Percentiles rank a stretch among this genome's conserved stretches.
Conservation (phyloP, 92 coral and sea anemone species). For the Actinernus sp. region DNA sequence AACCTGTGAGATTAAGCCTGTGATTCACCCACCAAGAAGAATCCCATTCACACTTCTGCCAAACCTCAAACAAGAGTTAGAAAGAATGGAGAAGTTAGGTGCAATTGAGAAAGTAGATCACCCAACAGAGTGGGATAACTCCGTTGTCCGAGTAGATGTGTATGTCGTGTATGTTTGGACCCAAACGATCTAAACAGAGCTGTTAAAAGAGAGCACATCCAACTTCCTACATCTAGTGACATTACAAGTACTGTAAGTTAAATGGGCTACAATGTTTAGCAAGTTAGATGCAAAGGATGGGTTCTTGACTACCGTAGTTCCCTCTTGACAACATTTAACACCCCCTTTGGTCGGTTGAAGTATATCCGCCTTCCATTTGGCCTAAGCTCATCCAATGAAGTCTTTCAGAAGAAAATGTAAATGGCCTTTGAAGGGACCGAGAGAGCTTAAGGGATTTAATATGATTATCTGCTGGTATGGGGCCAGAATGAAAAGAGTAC, state of each 20-base stretch:
- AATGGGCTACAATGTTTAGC: slow-evolving; percentile 7
- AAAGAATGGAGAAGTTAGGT: slow-evolving; percentile 36
- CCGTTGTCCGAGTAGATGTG: slow-evolving; percentile 21
- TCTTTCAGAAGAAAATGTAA: slow-evolving; percentile 25
- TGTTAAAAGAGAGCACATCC: too few relatives aligned
- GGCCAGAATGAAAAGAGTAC: too few relatives aligned
- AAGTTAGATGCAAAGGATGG: too few relatives aligned
- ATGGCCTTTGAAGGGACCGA: slow-evolving; percentile 24
- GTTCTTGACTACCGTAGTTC: slow-evolving; percentile 19
- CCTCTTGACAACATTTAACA: slow-evolving; percentile 25
- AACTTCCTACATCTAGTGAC: too few relatives aligned
- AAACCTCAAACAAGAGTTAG: slow-evolving; percentile 28
- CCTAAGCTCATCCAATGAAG: too few relatives aligned
- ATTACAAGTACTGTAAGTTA: too few relatives aligned
- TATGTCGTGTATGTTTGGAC: slow-evolving; percentile 12
- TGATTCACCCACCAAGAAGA: slow-evolving; percentile 51
- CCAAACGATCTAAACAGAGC: too few relatives aligned
- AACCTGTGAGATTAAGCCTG: too few relatives aligned
- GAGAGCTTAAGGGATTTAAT: slow-evolving; percentile 19
- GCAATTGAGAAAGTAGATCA: slow-evolving; percentile 41
- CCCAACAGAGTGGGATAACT: slow-evolving; percentile 35
- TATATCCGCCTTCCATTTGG: slow-evolving; percentile 40
- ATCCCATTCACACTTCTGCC: slow-evolving; percentile 32
- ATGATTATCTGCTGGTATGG: too few relatives aligned
- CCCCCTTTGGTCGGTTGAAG: slow-evolving; percentile 38